phyloP scores from a whole-genome alignment of 1,140 invertebrate genomes.

The Anastrepha ludens region DNA sequence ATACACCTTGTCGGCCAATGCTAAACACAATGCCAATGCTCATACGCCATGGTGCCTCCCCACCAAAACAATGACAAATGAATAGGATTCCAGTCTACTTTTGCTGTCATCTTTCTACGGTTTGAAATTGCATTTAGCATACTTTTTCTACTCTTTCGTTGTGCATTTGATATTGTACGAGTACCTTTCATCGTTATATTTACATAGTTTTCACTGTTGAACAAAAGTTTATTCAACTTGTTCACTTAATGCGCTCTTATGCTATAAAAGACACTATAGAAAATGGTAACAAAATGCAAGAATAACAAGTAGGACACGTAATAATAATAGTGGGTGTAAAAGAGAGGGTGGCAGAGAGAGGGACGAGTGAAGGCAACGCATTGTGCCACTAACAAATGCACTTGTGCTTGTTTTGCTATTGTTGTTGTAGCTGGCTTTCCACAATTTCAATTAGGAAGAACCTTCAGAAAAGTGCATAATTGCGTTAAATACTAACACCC shows the following conservation, averaged over 20 bases:
- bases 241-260: conserved; percentile 10
- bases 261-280: conserved; percentile 15
- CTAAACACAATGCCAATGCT: conserved; percentile 30
- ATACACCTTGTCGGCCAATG: conserved; percentile 27
- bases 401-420: neutral
- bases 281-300: neutral
- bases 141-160: neutral
- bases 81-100: neutral
- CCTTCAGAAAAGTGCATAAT: conserved; percentile 57
- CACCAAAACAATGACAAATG: neutral
- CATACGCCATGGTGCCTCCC: conserved; percentile 13
- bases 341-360: neutral
- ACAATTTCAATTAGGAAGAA: conserved; percentile 52
- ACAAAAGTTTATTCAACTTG: conserved; percentile 53
- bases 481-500: conserved; percentile 52
- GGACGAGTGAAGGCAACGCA: neutral
- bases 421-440: conserved; percentile 13
- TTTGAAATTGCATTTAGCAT: neutral
- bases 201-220: conserved; percentile 27
- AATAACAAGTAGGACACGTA: conserved; percentile 28
- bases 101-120: neutral
- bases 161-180: conserved; percentile 20
- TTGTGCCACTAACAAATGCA: conserved; percentile 27
- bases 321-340: neutral
- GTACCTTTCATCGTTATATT: conserved; percentile 30